Evolutionary conservation across 2,113 vertebrate species (phyloP).

Genomic region (Ursus arctos): DNA sequence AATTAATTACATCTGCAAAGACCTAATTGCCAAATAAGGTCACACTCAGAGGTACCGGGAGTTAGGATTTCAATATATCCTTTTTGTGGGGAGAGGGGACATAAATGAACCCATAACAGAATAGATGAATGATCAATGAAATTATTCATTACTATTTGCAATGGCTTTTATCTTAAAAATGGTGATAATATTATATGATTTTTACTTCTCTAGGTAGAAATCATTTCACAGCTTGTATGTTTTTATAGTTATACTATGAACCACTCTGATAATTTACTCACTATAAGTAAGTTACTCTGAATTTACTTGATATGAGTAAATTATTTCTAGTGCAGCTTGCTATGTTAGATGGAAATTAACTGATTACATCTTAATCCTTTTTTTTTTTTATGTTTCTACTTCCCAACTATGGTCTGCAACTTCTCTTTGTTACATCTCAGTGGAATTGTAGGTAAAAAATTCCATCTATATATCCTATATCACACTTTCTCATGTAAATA

Average conservation of each 20-base stretch:
- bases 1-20: background rate
- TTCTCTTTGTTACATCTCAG: background rate
- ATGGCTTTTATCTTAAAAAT: background rate
- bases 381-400: background rate
- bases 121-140: background rate
- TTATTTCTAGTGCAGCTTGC: background rate
- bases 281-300: background rate
- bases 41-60: background rate
- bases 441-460: background rate
- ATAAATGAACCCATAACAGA: too few relatives aligned
- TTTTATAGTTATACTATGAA: background rate
- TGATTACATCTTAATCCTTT: background rate
- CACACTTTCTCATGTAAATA: background rate
- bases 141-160: background rate
- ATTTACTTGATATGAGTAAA: background rate
- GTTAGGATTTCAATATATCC: background rate
- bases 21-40: background rate
- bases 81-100: background rate
- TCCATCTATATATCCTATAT: fast-evolving
- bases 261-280: background rate
- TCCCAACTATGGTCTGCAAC: background rate
- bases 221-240: background rate
- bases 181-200: background rate
- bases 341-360: background rate
- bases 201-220: background rate